A percentile compares a stretch with the other conserved stretches of the same genome.
phyloP scores from a whole-genome alignment of 2,888 invertebrate genomes.

The Acanthosepion esculentum region DNA sequence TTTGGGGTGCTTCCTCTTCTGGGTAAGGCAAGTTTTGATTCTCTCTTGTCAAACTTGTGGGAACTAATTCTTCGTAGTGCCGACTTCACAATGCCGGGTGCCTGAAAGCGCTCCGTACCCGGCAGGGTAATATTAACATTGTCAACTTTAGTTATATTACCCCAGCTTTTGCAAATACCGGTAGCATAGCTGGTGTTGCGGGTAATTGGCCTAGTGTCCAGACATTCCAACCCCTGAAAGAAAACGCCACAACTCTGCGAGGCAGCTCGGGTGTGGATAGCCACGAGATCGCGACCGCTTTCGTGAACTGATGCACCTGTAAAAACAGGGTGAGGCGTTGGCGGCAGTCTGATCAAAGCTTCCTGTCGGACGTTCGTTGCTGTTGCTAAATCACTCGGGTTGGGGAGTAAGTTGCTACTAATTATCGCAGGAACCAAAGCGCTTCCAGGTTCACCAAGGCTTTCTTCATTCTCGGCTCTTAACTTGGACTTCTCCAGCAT shows the following conservation, averaged over 20 bases:
- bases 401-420: no score
- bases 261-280: slow-evolving; percentile 38
- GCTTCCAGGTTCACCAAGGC: background rate
- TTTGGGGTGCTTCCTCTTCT: slow-evolving; percentile 43
- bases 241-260: background rate
- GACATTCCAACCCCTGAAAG: slow-evolving; percentile 10
- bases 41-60: slow-evolving; percentile 40
- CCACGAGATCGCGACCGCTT: slow-evolving; percentile 25
- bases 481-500: slow-evolving; percentile 4
- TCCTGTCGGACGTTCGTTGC: background rate
- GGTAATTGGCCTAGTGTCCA: slow-evolving; percentile 43
- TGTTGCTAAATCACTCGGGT: background rate
- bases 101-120: background rate
- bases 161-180: slow-evolving; percentile 44
- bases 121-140: slow-evolving; percentile 15
- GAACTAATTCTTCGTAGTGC: slow-evolving; percentile 40
- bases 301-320: slow-evolving; percentile 25
- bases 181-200: slow-evolving; percentile 39
- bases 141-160: slow-evolving; percentile 43
- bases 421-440: slow-evolving; percentile 12
- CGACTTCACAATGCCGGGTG: slow-evolving; percentile 39
- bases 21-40: slow-evolving; percentile 46
- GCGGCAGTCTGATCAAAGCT: background rate
- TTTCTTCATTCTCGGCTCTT: slow-evolving; percentile 15
- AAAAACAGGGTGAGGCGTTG: background rate